phyloP scores from a whole-genome alignment of 2,888 invertebrate species.

The Ectemnius continuus region DNA sequence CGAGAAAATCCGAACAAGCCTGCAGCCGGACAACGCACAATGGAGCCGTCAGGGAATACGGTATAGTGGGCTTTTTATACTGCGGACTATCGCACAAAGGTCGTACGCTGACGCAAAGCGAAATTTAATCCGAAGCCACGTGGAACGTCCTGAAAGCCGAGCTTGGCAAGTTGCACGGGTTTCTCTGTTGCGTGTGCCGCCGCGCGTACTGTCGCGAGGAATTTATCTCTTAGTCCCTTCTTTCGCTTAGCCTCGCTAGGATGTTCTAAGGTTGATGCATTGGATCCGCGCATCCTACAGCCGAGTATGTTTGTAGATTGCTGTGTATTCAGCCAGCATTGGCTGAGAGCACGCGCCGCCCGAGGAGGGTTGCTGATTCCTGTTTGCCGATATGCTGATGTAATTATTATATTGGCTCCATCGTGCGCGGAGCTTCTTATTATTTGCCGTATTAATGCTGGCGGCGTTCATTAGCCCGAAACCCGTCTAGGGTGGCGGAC shows the following conservation, averaged over 20 bases:
- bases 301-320: slow-evolving; percentile 57
- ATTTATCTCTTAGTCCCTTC: background rate
- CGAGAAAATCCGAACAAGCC: slow-evolving; percentile 45
- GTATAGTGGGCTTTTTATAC: slow-evolving; percentile 43
- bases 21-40: slow-evolving; percentile 36
- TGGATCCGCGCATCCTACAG: slow-evolving; percentile 11
- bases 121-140: slow-evolving; percentile 44
- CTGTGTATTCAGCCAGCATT: slow-evolving; percentile 49
- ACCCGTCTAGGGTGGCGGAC: slow-evolving; percentile 32
- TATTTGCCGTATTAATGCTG: slow-evolving; percentile 68
- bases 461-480: slow-evolving; percentile 64
- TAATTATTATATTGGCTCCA: slow-evolving; percentile 77
- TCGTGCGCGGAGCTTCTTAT: slow-evolving; percentile 61
- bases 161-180: slow-evolving; percentile 3
- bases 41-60: slow-evolving; percentile 50
- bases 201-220: background rate
- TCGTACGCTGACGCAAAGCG: slow-evolving; percentile 42
- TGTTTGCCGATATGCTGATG: slow-evolving; percentile 78
- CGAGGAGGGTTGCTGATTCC: slow-evolving; percentile 69
- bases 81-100: slow-evolving; percentile 28
- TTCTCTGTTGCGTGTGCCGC: background rate
- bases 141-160: slow-evolving; percentile 27
- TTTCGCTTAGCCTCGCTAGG: background rate
- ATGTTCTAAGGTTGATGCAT: slow-evolving; percentile 4
- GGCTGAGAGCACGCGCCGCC: slow-evolving; percentile 45